Evolutionary conservation across 92 coral and sea anemone genomes (phyloP).

Genomic region (Paragorgia papillata): DNA sequence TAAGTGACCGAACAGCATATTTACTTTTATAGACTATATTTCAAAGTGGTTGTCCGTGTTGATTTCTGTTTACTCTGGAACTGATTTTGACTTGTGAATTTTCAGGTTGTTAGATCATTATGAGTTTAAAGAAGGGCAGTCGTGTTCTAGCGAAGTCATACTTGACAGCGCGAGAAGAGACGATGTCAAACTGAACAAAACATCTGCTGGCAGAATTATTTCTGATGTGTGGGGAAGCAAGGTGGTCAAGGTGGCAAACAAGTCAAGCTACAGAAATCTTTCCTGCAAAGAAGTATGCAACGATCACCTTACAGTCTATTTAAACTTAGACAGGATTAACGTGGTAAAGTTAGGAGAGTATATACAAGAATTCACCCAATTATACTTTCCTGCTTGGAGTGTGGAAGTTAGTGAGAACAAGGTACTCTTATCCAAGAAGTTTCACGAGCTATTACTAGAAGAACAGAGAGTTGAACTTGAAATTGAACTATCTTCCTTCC

Average conservation of each 20-base stretch:
- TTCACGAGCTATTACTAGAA: neutral
- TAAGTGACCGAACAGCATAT: no score
- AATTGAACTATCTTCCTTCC: neutral
- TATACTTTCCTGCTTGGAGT: constrained; percentile 11
- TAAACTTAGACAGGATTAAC: neutral
- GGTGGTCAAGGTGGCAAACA: constrained; percentile 1
- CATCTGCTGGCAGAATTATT: constrained; percentile 10
- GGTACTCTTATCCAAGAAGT: neutral
- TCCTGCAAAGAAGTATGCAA: neutral
- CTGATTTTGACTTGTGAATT: no score
- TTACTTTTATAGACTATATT: no score
- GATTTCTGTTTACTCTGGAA: no score
- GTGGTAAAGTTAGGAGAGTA: constrained; percentile 1
- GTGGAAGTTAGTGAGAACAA: neutral
- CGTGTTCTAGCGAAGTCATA: no score
- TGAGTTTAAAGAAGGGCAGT: no score
- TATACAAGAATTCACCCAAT: neutral
- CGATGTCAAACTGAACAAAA: no score
- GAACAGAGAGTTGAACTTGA: neutral
- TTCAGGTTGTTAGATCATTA: no score
- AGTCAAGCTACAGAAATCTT: neutral
- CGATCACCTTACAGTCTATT: neutral
- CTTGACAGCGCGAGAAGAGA: no score
- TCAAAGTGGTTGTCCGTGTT: no score
- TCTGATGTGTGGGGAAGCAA: constrained; percentile 15